phyloP scores from a whole-genome alignment of 1,140 invertebrate genomes.

The Bombus cullumanus region DNA sequence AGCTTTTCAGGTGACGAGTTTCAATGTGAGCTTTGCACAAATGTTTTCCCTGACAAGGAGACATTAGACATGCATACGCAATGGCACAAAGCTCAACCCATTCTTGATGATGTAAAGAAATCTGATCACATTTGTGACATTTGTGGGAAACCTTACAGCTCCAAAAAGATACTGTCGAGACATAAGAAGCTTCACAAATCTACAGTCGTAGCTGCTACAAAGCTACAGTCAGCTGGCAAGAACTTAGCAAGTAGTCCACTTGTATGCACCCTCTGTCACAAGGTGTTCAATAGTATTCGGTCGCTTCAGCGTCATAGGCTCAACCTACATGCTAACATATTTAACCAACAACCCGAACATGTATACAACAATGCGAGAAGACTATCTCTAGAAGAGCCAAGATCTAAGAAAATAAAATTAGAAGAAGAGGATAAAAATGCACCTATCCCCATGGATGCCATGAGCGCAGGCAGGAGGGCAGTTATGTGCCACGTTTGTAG shows the following conservation, averaged over 20 bases:
- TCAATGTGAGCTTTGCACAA: constrained; percentile 85
- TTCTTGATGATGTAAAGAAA: constrained; percentile 65
- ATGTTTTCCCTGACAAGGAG: constrained; percentile 83
- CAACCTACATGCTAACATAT: constrained; percentile 31
- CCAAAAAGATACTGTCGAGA: constrained; percentile 80
- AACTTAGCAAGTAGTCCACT: constrained; percentile 79
- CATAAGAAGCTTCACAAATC: constrained; percentile 82
- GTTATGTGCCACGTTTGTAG: constrained; percentile 78
- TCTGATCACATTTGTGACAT: constrained; percentile 84
- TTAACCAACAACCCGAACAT: not conserved
- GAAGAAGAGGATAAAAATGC: constrained; percentile 22
- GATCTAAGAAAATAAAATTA: constrained; percentile 22
- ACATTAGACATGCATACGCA: constrained; percentile 84
- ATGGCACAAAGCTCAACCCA: constrained; percentile 79
- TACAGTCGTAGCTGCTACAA: constrained; percentile 38
- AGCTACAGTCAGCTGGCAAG: constrained; percentile 69
- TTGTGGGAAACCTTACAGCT: constrained; percentile 85
- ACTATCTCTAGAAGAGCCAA: constrained; percentile 27
- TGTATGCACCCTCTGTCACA: constrained; percentile 83
- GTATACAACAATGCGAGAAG: constrained; percentile 8
- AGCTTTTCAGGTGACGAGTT: constrained; percentile 77
- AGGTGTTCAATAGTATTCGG: constrained; percentile 82
- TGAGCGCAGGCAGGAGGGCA: constrained; percentile 64
- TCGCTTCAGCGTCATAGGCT: constrained; percentile 57
- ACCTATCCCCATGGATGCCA: not conserved